Base-by-base conservation (phyloP, 2,113 vertebrate species). In the Dicrurus megarhynchus region DNA sequence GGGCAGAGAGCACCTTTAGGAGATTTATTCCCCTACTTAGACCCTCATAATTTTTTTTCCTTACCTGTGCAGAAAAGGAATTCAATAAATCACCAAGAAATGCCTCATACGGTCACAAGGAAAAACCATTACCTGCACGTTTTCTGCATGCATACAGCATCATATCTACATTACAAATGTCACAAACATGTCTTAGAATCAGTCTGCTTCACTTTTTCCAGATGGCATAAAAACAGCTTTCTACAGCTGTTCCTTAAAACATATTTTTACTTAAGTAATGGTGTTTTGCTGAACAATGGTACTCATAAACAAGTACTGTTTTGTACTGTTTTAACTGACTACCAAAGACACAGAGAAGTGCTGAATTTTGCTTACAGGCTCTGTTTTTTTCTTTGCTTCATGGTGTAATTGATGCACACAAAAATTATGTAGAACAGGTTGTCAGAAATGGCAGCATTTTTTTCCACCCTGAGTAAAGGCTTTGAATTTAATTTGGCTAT, bases 121-220 rank as follows among this genome's bases (percentile, higher is more conserved):
- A 97, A 93, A 97, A 97, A 77, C 74, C 87, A 95, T 96, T 94
- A 89, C 91, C 85, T 94, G 80, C 93, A 94, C 17, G 11, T 90
- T 97, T 94, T 95, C 60, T 94, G 77, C 91, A 71, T 80, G 83
- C n/a, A 7, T 80, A 64, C 47, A 42, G 88, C 71, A 88, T 87
- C 23, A 4, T 67, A 95, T 70, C 85, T 94, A 52, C 81, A 76
- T 96, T 92, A 94, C 92, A 67, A 93, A 93, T 89, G 70, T 93
- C 80, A 95, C 90, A 96, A 94, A 89, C 71, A 60, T 88, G 74
- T 95, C 91, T 93, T 69, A 94, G 82, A 90, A 93, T 65, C 63
- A 9, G 9, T 52, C 16, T 76, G 24, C 87, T 94, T 96, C 94
- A 94, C 93, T 96, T 95, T 90, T 95, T 97, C 91, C 95, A 96